A percentile compares a stretch with the other conserved stretches of the same genome.
Conservation (phyloP, 2,888 invertebrate species). For the Perizoma flavofasciatum region DNA sequence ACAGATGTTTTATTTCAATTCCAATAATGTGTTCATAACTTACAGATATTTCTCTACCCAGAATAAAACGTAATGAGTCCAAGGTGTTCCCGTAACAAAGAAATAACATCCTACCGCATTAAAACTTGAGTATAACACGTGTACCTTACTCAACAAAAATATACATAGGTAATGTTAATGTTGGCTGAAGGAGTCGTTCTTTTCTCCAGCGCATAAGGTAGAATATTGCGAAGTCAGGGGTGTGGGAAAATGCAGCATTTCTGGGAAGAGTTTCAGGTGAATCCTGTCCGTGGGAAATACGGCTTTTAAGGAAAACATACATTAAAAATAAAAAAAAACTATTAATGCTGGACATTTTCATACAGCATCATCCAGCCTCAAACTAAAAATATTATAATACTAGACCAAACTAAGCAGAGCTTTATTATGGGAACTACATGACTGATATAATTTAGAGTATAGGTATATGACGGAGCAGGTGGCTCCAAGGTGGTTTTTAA, state of each 20-base stretch:
- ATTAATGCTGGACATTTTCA: too few relatives aligned
- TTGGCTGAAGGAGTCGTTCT: neutral
- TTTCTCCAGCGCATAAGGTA: conserved; percentile 32
- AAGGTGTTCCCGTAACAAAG: conserved; percentile 54
- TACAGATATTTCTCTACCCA: conserved; percentile 11
- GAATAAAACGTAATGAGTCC: conserved; percentile 45
- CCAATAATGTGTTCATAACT: too few relatives aligned
- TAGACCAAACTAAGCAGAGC: too few relatives aligned
- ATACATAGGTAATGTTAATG: conserved; percentile 22
- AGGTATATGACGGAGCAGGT: too few relatives aligned
- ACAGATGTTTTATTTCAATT: too few relatives aligned
- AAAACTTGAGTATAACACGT: conserved; percentile 55
- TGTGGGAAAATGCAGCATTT: conserved; percentile 39
- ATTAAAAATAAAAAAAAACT: neutral
- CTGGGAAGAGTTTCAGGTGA: conserved; percentile 45
- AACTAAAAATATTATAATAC: too few relatives aligned
- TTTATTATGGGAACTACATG: too few relatives aligned
- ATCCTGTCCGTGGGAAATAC: conserved; percentile 44
- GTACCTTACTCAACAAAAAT: conserved; percentile 35
- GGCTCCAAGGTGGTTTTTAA: too few relatives aligned
- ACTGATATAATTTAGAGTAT: too few relatives aligned
- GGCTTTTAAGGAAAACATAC: conserved; percentile 20
- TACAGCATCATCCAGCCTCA: too few relatives aligned
- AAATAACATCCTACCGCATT: conserved; percentile 58
- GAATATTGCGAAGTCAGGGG: conserved; percentile 22